A percentile compares a stretch with the other conserved stretches of the same genome.
phyloP scores from a whole-genome alignment of 2,888 invertebrate genomes.

The Melanophora roralis region DNA sequence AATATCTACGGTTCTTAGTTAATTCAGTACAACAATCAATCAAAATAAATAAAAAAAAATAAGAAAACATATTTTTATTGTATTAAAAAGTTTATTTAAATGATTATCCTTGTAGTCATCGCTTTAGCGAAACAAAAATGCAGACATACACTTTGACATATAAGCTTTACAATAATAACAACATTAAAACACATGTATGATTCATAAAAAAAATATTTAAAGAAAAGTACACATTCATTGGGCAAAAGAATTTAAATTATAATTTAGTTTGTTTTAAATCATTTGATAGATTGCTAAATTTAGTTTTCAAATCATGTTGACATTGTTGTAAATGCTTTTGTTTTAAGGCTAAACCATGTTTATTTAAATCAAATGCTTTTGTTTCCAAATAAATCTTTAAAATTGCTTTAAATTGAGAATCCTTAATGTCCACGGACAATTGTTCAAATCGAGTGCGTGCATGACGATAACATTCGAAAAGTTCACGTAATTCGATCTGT shows the following conservation, averaged over 20 bases:
- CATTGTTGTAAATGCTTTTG: constrained; percentile 21
- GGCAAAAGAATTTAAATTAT: background rate
- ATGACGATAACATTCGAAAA: constrained; percentile 22
- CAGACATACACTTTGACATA: too few species aligned
- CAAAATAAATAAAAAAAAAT: too few species aligned
- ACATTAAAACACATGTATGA: too few species aligned
- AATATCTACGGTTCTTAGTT: too few species aligned
- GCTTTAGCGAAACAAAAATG: too few species aligned
- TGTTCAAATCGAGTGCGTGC: background rate
- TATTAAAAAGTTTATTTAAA: too few species aligned
- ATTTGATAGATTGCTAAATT: background rate
- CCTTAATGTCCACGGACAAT: background rate
- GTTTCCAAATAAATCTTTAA: constrained; percentile 34
- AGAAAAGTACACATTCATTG: background rate
- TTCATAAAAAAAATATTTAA: too few species aligned
- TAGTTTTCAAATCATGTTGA: constrained; percentile 15
- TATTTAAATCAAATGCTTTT: constrained; percentile 28
- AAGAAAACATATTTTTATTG: too few species aligned
- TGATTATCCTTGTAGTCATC: too few species aligned
- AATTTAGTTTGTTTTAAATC: background rate
- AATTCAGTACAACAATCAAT: too few species aligned
- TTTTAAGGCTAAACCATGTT: constrained; percentile 3
- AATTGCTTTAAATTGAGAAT: background rate
- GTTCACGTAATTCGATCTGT: constrained; percentile 1
- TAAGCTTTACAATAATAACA: too few species aligned